Conservation (phyloP, 2,797 vertebrate species). For the Xiphorhynchus erythropygius region DNA sequence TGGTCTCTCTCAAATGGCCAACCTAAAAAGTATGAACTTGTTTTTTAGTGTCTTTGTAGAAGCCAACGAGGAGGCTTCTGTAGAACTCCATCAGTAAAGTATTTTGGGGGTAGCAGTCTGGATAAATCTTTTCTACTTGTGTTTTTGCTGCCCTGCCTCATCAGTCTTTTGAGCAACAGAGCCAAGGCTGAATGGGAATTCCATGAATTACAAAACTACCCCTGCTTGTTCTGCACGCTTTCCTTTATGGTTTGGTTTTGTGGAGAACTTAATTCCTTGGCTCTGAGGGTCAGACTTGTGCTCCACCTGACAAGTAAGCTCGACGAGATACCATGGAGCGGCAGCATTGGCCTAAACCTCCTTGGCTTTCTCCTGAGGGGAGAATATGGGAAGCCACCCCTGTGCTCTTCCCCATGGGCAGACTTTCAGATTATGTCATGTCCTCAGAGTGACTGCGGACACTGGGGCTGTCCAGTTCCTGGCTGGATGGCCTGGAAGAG, state of each 20-base stretch:
- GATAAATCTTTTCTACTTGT: neutral
- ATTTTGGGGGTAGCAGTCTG: neutral
- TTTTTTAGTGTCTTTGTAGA: neutral
- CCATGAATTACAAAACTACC: neutral
- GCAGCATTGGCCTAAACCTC: neutral
- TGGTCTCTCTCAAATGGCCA: constrained; percentile 14
- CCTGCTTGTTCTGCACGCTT: neutral
- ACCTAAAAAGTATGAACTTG: neutral
- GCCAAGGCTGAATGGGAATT: neutral
- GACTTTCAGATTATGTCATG: neutral
- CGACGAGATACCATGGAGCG: rapidly evolving
- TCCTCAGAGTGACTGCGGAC: neutral
- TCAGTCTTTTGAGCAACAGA: neutral
- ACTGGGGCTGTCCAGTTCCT: neutral
- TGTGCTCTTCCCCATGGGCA: neutral
- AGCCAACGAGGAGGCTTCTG: neutral
- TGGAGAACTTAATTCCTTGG: neutral
- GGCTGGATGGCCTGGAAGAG: neutral
- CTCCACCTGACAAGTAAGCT: neutral
- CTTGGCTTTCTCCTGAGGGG: neutral
- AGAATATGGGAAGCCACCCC: neutral
- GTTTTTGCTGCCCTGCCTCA: neutral
- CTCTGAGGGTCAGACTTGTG: neutral
- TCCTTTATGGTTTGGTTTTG: neutral
- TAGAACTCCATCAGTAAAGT: neutral